A percentile compares a stretch with the other conserved stretches of the same genome.
Evolutionary conservation across 2,888 invertebrate species (phyloP).

Genomic region (Parthenolecanium corni): DNA sequence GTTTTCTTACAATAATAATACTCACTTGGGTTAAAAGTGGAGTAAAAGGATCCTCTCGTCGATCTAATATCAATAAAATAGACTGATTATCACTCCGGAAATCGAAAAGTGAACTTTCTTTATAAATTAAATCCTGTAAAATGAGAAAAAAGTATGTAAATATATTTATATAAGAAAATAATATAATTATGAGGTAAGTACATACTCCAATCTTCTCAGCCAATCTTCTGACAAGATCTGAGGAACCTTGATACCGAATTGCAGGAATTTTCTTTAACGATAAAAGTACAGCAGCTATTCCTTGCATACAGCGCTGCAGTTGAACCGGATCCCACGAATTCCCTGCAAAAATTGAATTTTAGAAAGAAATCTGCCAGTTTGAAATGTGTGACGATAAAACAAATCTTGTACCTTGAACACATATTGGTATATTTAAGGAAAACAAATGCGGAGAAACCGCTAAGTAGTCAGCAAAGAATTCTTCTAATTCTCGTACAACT

Average conservation of each 20-base stretch:
- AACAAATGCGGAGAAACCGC: conserved; percentile 88
- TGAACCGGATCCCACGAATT: conserved; percentile 65
- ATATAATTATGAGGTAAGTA: background rate
- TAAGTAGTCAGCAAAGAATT: conserved; percentile 91
- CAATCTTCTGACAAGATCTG: conserved; percentile 69
- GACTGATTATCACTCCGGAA: conserved; percentile 52
- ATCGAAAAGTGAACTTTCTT: conserved; percentile 79
- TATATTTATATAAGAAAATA: conserved; percentile 4
- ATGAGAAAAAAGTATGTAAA: conserved; percentile 24
- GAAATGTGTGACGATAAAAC: background rate
- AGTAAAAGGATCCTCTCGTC: conserved; percentile 89
- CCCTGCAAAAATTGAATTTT: conserved; percentile 39
- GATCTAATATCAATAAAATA: conserved; percentile 76
- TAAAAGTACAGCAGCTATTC: conserved; percentile 70
- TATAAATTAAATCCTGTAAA: conserved; percentile 60
- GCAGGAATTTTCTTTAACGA: conserved; percentile 83
- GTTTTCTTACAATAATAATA: background rate
- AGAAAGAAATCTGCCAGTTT: background rate
- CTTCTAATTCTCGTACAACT: conserved; percentile 89
- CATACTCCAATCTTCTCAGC: conserved; percentile 57
- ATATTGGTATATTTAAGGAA: conserved; percentile 61
- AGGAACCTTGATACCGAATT: conserved; percentile 78
- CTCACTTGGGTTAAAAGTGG: conserved; percentile 76
- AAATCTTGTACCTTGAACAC: conserved; percentile 50
- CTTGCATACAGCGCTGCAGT: conserved; percentile 69